phyloP scores from a whole-genome alignment of 92 coral and sea anemone genomes.

The Pocillopora meandrina region DNA sequence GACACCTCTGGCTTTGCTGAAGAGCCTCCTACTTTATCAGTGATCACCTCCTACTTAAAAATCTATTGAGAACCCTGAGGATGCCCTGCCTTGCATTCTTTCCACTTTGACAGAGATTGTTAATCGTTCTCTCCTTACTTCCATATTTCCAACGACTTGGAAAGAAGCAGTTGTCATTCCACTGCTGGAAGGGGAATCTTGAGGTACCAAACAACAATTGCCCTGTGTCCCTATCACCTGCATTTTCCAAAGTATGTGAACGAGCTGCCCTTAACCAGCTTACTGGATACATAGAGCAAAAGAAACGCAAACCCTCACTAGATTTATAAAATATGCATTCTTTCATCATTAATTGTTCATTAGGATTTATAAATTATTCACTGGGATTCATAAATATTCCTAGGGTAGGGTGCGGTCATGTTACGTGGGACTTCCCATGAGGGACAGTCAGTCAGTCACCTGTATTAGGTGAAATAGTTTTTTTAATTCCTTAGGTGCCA shows the following conservation, averaged over 20 bases:
- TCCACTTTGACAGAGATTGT: background rate
- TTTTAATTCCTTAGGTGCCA: no score
- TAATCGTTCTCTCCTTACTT: background rate
- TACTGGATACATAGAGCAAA: no score
- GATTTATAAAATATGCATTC: no score
- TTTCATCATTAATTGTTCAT: no score
- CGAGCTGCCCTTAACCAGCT: no score
- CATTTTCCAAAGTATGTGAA: background rate
- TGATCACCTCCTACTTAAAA: slow-evolving; percentile 4
- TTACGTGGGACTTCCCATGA: no score
- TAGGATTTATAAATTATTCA: no score
- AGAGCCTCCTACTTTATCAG: slow-evolving; percentile 14
- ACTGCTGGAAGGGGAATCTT: background rate
- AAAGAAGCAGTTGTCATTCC: background rate
- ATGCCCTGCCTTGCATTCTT: background rate
- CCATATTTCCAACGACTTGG: slow-evolving; percentile 3
- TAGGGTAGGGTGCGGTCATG: no score
- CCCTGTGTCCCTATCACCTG: background rate
- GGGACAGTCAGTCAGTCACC: no score
- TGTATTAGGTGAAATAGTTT: no score
- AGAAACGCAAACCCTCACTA: no score
- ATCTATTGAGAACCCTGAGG: slow-evolving; percentile 11
- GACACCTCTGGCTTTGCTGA: slow-evolving; percentile 4
- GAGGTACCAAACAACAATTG: background rate
- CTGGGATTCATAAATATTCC: no score